phyloP scores from a whole-genome alignment of 2,888 invertebrate species.

The Apamea sordens region DNA sequence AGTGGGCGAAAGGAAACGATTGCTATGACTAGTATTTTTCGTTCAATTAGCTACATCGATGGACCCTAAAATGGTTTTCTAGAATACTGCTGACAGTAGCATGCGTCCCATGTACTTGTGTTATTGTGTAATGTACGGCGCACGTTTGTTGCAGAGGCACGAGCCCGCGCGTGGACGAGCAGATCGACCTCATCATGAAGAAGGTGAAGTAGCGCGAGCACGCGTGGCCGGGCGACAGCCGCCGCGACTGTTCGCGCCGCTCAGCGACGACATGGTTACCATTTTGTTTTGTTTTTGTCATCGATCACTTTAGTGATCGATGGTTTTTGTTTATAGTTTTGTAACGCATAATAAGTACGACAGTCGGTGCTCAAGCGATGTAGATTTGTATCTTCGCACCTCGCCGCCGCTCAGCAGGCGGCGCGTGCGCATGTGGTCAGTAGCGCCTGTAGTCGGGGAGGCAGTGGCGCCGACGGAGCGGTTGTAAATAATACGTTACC shows the following conservation, averaged over 20 bases:
- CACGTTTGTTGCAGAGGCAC: constrained; percentile 88
- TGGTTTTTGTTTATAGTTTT: constrained; percentile 51
- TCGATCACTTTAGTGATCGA: too few species aligned
- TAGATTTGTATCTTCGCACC: constrained; percentile 35
- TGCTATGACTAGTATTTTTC: not conserved
- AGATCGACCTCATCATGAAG: constrained; percentile 94
- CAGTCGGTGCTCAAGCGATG: constrained; percentile 50
- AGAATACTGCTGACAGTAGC: not conserved
- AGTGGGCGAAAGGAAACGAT: not conserved
- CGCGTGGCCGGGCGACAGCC: not conserved
- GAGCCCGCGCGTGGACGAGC: constrained; percentile 94
- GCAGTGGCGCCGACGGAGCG: constrained; percentile 14
- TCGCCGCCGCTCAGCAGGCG: not conserved
- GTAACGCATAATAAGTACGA: constrained; percentile 35
- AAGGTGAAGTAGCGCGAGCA: constrained; percentile 83
- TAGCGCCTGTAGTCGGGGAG: not conserved
- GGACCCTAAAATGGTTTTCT: not conserved
- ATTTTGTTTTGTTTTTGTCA: constrained; percentile 47
- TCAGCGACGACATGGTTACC: constrained; percentile 30
- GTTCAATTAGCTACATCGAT: not conserved
- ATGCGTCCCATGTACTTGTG: not conserved
- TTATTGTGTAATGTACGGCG: too few species aligned
- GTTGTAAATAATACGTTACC: constrained; percentile 80
- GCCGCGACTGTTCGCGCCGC: not conserved
- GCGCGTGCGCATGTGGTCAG: not conserved